Percentiles rank a stretch among this genome's conserved stretches.
Evolutionary conservation across 2,113 vertebrate genomes (phyloP).

Genomic region (Redunca redunca): DNA sequence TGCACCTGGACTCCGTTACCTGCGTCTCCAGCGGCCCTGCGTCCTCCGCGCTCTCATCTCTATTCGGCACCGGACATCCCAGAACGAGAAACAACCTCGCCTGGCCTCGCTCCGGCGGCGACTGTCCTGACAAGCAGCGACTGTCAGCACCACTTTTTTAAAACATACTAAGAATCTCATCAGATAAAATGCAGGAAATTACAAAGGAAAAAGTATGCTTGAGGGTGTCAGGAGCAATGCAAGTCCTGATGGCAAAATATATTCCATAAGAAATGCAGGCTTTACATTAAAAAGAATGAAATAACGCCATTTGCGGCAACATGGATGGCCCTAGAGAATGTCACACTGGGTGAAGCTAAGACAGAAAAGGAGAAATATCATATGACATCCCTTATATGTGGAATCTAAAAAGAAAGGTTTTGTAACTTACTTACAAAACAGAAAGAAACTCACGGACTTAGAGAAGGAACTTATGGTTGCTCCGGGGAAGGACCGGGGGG

Average conservation of each 20-base stretch:
- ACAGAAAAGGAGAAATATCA: not conserved
- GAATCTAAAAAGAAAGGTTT: not conserved
- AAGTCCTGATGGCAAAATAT: not conserved
- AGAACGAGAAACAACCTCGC: not conserved
- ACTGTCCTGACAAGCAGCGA: slow-evolving; percentile 24
- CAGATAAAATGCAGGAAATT: not conserved
- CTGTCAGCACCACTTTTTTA: not conserved
- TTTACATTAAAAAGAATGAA: not conserved
- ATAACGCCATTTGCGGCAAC: not conserved
- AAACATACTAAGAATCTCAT: not conserved
- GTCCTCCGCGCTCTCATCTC: slow-evolving; percentile 33
- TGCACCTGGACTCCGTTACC: slow-evolving; percentile 33
- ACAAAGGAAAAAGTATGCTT: not conserved
- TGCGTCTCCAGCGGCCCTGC: slow-evolving; percentile 31
- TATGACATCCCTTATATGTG: not conserved
- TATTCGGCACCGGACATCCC: not conserved
- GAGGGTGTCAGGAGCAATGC: not conserved
- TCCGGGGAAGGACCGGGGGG: not conserved
- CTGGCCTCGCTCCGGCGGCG: not conserved
- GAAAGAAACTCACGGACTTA: not conserved
- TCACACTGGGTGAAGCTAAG: not conserved
- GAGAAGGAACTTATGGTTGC: not conserved
- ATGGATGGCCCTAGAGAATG: not conserved
- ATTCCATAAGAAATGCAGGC: not conserved
- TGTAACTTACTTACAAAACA: not conserved